Evolutionary conservation across 2,888 invertebrate species (phyloP), one percentile per base, ranked within the genome.

Genomic region (Pammene fasciana): DNA sequence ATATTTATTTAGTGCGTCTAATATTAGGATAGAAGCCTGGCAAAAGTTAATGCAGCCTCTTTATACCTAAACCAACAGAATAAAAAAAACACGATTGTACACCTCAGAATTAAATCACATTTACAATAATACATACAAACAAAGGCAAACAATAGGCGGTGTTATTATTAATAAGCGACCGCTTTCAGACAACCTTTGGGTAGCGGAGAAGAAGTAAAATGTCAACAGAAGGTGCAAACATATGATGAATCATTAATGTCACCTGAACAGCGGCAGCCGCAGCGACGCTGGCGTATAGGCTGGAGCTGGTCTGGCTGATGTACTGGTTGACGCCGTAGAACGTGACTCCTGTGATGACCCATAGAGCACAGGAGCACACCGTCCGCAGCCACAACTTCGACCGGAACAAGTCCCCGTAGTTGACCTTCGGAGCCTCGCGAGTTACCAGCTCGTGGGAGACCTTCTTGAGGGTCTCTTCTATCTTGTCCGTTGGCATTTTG

Each of bases 301-400:
- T 93, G 0, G 96, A 96, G 7, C 95, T 96, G 36, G 96, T 93
- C 83, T 96, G 95, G 5, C 96, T 95, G 74, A 97, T 95, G 85
- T 96, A 97, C 85, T 97, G 96, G 59, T 96, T 95, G 72, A 97
- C 94, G 0, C 97, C 97, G 78, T 96, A 98, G 88, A 96, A 97
- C 46, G 96, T 95, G 83, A 97, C 93, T 0, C 97, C 97, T 11
- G 96, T 94, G 5, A 96, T 95, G n/a, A 96, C 89, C 98, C 97
- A 97, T 77, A 95, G 94, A 75, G 94, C 93, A 75, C 94, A 94
- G 80, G 96, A 95, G 75, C 94, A 94, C 0, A 94, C 73, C 0
- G 96, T 96, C 80, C 95, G 95, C 50, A 92, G 74, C 50, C 95
- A 84, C 82, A 97, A 89, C 62, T 94, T 94, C 0, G 94, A 94